A percentile compares a stretch with the other conserved stretches of the same genome.
phyloP scores from a whole-genome alignment of 1,140 invertebrate species.

The Rhyacophila brunnea region DNA sequence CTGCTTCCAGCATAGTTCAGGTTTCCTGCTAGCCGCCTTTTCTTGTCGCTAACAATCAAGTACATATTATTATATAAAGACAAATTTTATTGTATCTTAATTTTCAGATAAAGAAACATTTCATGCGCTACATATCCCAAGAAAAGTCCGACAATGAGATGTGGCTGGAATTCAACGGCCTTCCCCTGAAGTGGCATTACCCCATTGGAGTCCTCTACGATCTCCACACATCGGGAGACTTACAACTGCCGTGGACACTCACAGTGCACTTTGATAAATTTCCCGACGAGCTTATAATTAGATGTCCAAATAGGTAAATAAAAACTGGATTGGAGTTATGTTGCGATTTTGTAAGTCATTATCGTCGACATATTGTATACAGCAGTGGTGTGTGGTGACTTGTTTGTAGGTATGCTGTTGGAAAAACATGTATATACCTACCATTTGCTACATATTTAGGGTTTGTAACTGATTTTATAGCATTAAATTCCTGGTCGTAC shows the following conservation, averaged over 20 bases:
- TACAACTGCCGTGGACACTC: conserved; percentile 86
- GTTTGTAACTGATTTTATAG: too few relatives aligned
- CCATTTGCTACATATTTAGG: too few relatives aligned
- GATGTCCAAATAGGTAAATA: conserved; percentile 72
- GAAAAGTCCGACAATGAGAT: conserved; percentile 85
- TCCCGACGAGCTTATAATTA: conserved; percentile 76
- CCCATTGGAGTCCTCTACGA: conserved; percentile 95
- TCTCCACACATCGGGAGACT: conserved; percentile 65
- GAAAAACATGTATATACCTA: too few relatives aligned
- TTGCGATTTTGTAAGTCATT: too few relatives aligned
- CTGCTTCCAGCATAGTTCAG: background rate
- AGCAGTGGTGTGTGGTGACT: too few relatives aligned
- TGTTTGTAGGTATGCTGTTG: too few relatives aligned
- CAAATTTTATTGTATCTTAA: conserved; percentile 3
- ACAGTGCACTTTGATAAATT: conserved; percentile 95
- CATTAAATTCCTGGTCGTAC: too few relatives aligned
- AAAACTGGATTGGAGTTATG: too few relatives aligned
- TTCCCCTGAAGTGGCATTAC: conserved; percentile 93
- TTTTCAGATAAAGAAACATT: conserved; percentile 84
- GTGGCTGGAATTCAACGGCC: conserved; percentile 94
- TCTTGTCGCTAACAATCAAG: background rate
- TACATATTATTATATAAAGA: background rate
- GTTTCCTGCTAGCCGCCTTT: background rate
- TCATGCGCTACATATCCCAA: conserved; percentile 76
- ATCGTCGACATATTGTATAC: too few relatives aligned